Conservation (phyloP, 2,888 invertebrate species). For the Orthosia gracilis region DNA sequence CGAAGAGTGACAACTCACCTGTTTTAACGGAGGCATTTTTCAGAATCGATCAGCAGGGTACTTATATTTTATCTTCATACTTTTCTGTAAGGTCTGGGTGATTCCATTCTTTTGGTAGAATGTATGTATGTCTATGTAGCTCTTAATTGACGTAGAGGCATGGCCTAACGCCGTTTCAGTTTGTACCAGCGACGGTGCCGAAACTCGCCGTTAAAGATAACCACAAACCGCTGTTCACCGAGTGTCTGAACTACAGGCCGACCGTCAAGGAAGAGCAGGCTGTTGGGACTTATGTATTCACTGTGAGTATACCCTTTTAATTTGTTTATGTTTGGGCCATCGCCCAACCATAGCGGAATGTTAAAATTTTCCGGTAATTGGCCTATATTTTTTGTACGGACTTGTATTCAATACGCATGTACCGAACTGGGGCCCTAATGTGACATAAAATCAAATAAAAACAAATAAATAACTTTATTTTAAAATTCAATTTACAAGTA, state of each 20-base stretch:
- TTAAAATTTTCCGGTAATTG: no score
- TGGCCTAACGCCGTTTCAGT: constrained; percentile 83
- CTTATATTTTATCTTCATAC: not conserved
- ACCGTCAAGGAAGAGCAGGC: constrained; percentile 95
- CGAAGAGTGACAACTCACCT: no score
- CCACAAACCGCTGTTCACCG: constrained; percentile 96
- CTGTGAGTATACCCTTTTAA: constrained; percentile 86
- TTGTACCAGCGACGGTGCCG: constrained; percentile 78
- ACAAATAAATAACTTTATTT: no score
- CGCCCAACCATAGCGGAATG: no score
- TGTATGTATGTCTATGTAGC: constrained; percentile 50
- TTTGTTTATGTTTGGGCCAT: not conserved
- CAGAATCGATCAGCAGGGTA: no score
- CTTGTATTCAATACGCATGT: no score
- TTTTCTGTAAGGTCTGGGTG: constrained; percentile 42
- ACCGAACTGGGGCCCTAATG: no score
- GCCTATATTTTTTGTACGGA: no score
- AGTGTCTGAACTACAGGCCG: constrained; percentile 96
- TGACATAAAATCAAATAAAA: no score
- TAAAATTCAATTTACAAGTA: no score
- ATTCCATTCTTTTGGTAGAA: constrained; percentile 29
- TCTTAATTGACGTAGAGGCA: constrained; percentile 77
- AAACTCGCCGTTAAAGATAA: constrained; percentile 92
- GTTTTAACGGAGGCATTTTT: no score
- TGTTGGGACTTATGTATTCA: constrained; percentile 94